Base-by-base conservation (phyloP, 2,888 invertebrate species). In the Coenonympha arcania region DNA sequence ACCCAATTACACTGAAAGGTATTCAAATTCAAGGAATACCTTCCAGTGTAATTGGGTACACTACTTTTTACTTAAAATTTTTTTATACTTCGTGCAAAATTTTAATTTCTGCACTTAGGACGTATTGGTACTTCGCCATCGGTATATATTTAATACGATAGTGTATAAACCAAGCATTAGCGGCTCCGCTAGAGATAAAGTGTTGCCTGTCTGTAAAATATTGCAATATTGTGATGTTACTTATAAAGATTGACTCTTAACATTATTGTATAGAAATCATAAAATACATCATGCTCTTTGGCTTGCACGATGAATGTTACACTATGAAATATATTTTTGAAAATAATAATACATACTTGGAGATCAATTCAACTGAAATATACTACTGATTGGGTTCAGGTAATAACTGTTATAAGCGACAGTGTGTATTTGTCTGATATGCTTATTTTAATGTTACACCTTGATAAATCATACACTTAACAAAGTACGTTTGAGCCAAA, bases 251-350 rank as follows among this genome's bases (percentile, higher is more conserved):
- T 72, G 73, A 76, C 72, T 67, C 83, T 81, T 81, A 83, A 71
- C 54, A 73, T 76, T 79, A 73, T 73, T 77, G 73, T 82, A 80
- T 74, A 80, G 76, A 83, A 83, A 83, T 73, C 71, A 81, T 79
- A 81, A 77, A 84, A 83, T 76, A 82, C 84, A 83, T 85, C 85
- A 85, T 84, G 85, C 85, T 86, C 85, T 86, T 83, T 86, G 85
- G 85, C 83, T 82, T 84, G 85, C 84, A 85, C 83, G 85, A 84
- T 81, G 81, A 74, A 82, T 48, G 63, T 76, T 73, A 73, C 67
- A 69, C 71, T 68, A 78, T 68, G 56, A 68, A 71, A 68, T 69
- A 70, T 64, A 69, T 71, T 71, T 68, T 66, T 71, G 64, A 73
- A 68, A 75, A 66, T 71, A 65, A 73, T 68, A 76, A 76, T 76